These are phyloP conservation scores for Recurvirostra avosetta DNA, from an alignment of 2,113 vertebrate species.

Conservation along the genomic window DNA sequence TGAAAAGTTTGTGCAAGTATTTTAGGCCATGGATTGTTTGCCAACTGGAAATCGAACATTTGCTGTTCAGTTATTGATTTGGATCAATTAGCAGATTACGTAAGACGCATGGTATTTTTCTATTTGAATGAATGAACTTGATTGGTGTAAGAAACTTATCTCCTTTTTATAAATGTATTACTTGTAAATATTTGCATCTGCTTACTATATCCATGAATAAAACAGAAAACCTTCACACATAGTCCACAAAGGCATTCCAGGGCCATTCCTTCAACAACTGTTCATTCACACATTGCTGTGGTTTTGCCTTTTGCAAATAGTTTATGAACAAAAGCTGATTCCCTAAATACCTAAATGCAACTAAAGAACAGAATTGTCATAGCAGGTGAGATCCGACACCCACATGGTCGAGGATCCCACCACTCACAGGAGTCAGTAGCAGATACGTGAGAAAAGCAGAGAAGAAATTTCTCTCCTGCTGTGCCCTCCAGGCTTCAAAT, in stretches of 20 bases:
- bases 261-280: background rate
- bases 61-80: background rate
- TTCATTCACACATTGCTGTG: background rate
- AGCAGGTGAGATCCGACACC: fast-evolving
- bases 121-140: background rate
- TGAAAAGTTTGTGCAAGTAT: background rate
- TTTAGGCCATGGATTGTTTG: background rate
- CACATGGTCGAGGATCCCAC: background rate
- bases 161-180: background rate
- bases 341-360: background rate
- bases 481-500: background rate
- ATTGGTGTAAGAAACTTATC: background rate
- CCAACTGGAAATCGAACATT: background rate
- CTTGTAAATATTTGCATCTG: background rate
- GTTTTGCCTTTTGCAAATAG: background rate
- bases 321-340: background rate
- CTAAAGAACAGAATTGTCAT: background rate
- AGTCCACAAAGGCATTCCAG: background rate
- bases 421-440: background rate
- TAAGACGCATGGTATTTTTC: background rate
- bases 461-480: background rate
- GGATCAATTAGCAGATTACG: background rate
- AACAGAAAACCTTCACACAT: background rate
- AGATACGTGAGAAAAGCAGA: background rate
- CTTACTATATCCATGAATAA: background rate